Percentiles rank a stretch among this genome's conserved stretches.
phyloP scores from a whole-genome alignment of 2,888 invertebrate genomes.

The Acanthococcus lagerstroemiae region DNA sequence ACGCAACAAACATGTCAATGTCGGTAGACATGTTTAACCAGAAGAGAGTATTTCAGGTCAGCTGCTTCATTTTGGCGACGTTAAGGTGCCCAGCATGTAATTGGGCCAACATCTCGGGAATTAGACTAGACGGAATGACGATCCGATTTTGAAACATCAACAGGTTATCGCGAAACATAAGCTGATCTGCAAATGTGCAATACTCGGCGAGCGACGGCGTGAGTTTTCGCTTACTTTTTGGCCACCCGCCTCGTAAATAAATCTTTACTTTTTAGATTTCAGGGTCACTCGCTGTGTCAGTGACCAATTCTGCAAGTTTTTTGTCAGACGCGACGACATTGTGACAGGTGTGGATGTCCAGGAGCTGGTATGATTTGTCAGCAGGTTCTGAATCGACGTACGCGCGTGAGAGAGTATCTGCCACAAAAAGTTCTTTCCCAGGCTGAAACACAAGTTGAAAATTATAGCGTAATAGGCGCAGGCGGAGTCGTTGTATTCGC shows the following conservation, averaged over 20 bases:
- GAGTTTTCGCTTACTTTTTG: neutral
- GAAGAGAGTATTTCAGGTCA: neutral
- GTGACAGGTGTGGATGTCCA: neutral
- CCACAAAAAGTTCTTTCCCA: slow-evolving; percentile 6
- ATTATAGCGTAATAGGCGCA: slow-evolving; percentile 13
- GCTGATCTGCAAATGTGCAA: neutral
- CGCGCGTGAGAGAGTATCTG: slow-evolving; percentile 14
- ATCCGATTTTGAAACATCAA: neutral
- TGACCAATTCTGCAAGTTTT: neutral
- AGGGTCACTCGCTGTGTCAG: neutral
- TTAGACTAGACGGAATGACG: neutral
- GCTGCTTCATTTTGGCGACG: neutral
- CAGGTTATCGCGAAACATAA: neutral
- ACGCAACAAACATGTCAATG: neutral
- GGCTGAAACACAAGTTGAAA: slow-evolving; percentile 10
- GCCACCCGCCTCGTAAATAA: neutral
- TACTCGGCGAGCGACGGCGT: neutral
- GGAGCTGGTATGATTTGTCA: neutral
- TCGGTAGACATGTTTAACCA: neutral
- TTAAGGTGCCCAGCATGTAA: neutral
- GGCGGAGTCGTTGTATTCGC: slow-evolving; percentile 13
- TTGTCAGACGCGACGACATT: neutral
- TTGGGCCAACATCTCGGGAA: neutral
- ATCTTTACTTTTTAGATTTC: neutral
- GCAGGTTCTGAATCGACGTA: no score